These are phyloP conservation scores for Drosophila insularis DNA, from an alignment of 1,140 invertebrate genomes.

Conservation along the genomic window DNA sequence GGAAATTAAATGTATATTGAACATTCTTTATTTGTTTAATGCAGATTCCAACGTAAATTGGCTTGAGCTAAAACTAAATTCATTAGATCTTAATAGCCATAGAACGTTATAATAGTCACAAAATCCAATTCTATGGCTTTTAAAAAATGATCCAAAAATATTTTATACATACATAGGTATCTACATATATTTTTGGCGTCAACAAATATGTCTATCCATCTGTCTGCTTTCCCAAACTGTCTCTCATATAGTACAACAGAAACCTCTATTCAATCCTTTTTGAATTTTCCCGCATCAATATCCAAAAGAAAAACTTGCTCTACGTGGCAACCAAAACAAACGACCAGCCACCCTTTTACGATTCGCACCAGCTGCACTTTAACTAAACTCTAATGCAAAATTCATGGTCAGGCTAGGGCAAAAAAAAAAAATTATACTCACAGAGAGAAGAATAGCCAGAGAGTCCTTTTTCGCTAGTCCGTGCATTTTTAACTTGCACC, in stretches of 20 bases:
- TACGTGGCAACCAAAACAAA: slow-evolving; percentile 3
- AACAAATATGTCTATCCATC: not conserved
- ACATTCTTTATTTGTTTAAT: too few species aligned
- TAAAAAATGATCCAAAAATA: too few species aligned
- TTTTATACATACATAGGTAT: too few species aligned
- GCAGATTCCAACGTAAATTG: too few species aligned
- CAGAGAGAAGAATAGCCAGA: slow-evolving; percentile 25
- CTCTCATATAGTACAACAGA: not conserved
- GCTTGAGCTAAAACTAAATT: too few species aligned
- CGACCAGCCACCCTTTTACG: slow-evolving; percentile 14
- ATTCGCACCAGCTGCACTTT: slow-evolving; percentile 78
- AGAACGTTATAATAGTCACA: too few species aligned
- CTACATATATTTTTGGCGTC: too few species aligned
- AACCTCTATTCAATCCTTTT: not conserved
- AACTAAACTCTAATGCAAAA: slow-evolving; percentile 79
- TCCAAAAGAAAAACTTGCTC: slow-evolving; percentile 37
- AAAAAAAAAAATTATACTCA: not conserved
- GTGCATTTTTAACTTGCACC: slow-evolving; percentile 69
- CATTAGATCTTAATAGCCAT: too few species aligned
- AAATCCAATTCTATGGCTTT: too few species aligned
- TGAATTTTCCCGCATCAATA: not conserved
- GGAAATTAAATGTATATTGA: too few species aligned
- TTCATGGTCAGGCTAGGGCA: slow-evolving; percentile 59
- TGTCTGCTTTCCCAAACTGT: not conserved
- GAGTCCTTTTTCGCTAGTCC: slow-evolving; percentile 34